Evolutionary conservation across 2,113 vertebrate genomes (phyloP).

Genomic region (Perognathus longimembris): DNA sequence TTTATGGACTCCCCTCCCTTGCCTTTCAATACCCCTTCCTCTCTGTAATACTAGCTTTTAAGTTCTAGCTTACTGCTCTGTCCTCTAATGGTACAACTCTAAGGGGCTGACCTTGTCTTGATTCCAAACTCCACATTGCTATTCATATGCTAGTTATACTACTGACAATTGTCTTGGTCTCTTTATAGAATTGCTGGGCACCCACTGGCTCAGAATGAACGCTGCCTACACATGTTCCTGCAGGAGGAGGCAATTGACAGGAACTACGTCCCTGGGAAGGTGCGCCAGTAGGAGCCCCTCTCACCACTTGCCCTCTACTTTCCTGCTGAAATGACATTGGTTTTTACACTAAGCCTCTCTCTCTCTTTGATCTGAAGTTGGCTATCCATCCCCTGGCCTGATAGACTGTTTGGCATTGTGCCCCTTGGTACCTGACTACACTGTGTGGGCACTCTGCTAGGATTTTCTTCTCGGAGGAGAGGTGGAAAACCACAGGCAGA

Average conservation of each 20-base stretch:
- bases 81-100: not conserved
- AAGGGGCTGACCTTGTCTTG: constrained; percentile 20
- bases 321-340: constrained; percentile 92
- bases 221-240: constrained; percentile 99
- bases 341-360: constrained; percentile 93
- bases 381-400: constrained; percentile 87
- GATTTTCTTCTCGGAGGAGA: constrained; percentile 82
- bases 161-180: constrained; percentile 73
- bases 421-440: constrained; percentile 85
- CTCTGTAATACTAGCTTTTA: not conserved
- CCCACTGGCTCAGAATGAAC: constrained; percentile 98
- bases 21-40: not conserved
- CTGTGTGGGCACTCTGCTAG: constrained; percentile 80
- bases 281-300: constrained; percentile 93
- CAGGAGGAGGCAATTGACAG: constrained; percentile 98
- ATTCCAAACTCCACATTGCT: not conserved
- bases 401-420: constrained; percentile 84
- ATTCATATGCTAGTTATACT: not conserved
- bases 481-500: constrained; percentile 81
- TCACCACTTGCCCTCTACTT: constrained; percentile 87
- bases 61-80: not conserved
- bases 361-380: constrained; percentile 86
- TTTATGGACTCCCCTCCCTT: not conserved
- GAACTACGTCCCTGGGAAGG: constrained; percentile 99
- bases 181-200: constrained; percentile 97